Conservation (phyloP, 2,797 vertebrate species). For the Ficedula albicollis region DNA sequence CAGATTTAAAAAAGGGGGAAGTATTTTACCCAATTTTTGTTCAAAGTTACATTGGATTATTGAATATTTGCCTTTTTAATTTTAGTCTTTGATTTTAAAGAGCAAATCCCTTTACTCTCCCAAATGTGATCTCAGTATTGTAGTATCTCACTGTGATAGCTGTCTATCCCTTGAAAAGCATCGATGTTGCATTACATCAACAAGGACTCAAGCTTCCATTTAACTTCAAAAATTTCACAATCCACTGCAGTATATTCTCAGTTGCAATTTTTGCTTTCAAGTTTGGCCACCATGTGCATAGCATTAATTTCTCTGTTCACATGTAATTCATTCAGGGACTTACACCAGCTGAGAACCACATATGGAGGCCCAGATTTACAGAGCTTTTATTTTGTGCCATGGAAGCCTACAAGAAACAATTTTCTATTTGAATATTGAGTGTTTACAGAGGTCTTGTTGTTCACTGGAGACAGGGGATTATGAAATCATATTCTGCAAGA, state of each 20-base stretch:
- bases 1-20: not conserved
- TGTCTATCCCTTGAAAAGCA: slow-evolving; percentile 36
- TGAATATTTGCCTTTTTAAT: not conserved
- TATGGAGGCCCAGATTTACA: slow-evolving; percentile 78
- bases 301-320: slow-evolving; percentile 76
- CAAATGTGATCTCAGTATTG: not conserved
- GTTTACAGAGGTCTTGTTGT: slow-evolving; percentile 67
- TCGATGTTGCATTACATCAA: slow-evolving; percentile 45
- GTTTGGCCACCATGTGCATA: slow-evolving; percentile 75
- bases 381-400: slow-evolving; percentile 76
- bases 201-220: slow-evolving; percentile 53
- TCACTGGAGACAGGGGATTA: slow-evolving; percentile 73
- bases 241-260: slow-evolving; percentile 65
- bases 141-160: not conserved
- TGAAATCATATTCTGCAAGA: slow-evolving; percentile 67
- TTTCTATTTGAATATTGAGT: slow-evolving; percentile 76
- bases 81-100: not conserved
- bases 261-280: slow-evolving; percentile 76
- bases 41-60: not conserved
- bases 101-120: not conserved
- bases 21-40: not conserved
- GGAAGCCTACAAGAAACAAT: slow-evolving; percentile 75
- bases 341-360: slow-evolving; percentile 80
- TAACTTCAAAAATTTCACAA: slow-evolving; percentile 73
- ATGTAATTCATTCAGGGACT: slow-evolving; percentile 78